Conservation (phyloP, 2,888 invertebrate species). For the Dichetophora obliterata region DNA sequence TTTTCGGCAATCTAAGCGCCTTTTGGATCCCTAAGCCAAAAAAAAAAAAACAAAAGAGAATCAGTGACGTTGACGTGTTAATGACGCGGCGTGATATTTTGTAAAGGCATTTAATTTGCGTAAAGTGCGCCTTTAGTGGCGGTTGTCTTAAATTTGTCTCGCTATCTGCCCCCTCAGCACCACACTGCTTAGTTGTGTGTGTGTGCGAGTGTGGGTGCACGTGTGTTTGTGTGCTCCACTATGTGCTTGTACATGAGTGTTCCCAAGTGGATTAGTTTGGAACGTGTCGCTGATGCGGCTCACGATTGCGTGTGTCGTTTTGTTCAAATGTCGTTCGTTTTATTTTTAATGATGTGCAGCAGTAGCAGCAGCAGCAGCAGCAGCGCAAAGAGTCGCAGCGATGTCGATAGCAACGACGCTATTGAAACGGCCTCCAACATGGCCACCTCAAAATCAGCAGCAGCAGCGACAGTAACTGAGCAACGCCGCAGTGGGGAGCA, state of each 20-base stretch:
- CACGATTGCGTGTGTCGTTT: slow-evolving; percentile 51
- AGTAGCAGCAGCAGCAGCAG: slow-evolving; percentile 37
- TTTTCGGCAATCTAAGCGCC: neutral
- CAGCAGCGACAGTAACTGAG: slow-evolving; percentile 15
- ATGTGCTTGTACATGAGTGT: slow-evolving; percentile 56
- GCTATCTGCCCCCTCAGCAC: neutral
- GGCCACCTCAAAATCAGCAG: slow-evolving; percentile 7
- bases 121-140: neutral
- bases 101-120: neutral
- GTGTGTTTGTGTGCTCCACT: neutral
- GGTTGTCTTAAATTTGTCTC: neutral
- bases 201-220: neutral
- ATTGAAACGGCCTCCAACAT: neutral
- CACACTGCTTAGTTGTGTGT: neutral
- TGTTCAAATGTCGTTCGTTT: slow-evolving; percentile 52
- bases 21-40: no score
- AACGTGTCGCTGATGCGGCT: slow-evolving; percentile 53
- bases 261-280: slow-evolving; percentile 55
- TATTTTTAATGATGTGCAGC: slow-evolving; percentile 52
- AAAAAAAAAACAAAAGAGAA: neutral
- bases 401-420: neutral
- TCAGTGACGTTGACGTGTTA: neutral
- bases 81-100: neutral
- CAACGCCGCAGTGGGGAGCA: slow-evolving; percentile 24
- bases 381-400: neutral